These are phyloP conservation scores for Hycleus cichorii DNA, from an alignment of 1,140 invertebrate species.

Conservation along the genomic window DNA sequence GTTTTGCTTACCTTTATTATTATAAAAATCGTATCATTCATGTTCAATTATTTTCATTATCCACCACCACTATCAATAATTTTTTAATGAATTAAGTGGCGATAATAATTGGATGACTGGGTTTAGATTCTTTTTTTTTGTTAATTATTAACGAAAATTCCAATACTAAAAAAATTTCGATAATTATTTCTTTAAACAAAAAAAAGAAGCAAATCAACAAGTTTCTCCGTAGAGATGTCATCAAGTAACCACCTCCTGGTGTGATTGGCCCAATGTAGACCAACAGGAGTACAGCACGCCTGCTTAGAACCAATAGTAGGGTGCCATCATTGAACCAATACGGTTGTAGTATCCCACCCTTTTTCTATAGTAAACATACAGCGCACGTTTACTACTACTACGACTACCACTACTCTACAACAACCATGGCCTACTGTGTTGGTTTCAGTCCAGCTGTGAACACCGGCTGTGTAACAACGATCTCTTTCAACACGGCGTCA, in stretches of 20 bases:
- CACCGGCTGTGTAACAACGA: constrained; percentile 5
- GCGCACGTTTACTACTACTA: background rate
- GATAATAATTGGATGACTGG: too few relatives aligned
- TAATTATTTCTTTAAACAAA: too few relatives aligned
- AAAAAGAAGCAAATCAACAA: constrained; percentile 31
- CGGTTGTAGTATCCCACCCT: constrained; percentile 10
- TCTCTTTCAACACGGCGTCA: background rate
- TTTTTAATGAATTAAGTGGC: too few relatives aligned
- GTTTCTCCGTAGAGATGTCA: constrained; percentile 22
- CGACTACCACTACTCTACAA: background rate
- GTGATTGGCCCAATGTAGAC: constrained; percentile 32
- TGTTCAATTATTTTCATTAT: too few relatives aligned
- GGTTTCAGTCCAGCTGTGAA: constrained; percentile 39
- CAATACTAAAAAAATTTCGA: too few relatives aligned
- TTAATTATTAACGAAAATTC: too few relatives aligned
- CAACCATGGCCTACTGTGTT: constrained; percentile 29
- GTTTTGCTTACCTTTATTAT: too few relatives aligned
- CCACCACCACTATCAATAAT: too few relatives aligned
- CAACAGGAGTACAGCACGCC: constrained; percentile 23
- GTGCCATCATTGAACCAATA: constrained; percentile 27
- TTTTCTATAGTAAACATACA: background rate
- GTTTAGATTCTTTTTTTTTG: too few relatives aligned
- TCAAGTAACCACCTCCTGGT: constrained; percentile 25
- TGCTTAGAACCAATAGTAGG: constrained; percentile 32
- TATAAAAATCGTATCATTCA: too few relatives aligned